Percentiles rank a stretch among this genome's conserved stretches.
Evolutionary conservation across 2,888 invertebrate species (phyloP).

Genomic region (Sympetrum striolatum): DNA sequence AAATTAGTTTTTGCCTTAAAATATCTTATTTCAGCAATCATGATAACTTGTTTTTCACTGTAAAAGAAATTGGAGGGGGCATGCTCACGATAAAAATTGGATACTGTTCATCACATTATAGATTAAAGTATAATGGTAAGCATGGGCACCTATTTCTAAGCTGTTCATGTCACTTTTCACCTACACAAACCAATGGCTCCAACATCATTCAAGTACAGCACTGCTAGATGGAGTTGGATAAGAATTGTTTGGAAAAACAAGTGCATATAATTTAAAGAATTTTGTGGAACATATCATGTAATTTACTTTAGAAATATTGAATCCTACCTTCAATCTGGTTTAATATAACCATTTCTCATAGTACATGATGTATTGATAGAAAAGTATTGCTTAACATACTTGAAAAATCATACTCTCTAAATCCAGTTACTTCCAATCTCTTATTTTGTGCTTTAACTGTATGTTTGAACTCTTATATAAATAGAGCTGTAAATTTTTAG

Average conservation of each 20-base stretch:
- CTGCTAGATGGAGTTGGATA: background rate
- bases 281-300: no score
- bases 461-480: no score
- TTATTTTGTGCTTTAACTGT: background rate
- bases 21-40: background rate
- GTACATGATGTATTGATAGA: background rate
- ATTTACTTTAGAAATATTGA: background rate
- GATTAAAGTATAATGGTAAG: background rate
- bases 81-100: background rate
- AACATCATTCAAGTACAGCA: background rate
- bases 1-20: no score
- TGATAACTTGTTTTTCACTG: background rate
- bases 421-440: background rate
- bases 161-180: background rate
- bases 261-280: no score
- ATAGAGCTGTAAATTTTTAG: no score
- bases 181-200: background rate
- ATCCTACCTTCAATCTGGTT: background rate
- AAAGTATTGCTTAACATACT: background rate
- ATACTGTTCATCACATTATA: background rate
- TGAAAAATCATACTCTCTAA: background rate
- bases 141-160: background rate
- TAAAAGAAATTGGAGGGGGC: background rate
- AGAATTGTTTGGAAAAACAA: background rate
- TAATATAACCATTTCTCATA: background rate